Evolutionary conservation across 2,113 vertebrate species (phyloP).

Genomic region (Chloropsis cyanopogon): DNA sequence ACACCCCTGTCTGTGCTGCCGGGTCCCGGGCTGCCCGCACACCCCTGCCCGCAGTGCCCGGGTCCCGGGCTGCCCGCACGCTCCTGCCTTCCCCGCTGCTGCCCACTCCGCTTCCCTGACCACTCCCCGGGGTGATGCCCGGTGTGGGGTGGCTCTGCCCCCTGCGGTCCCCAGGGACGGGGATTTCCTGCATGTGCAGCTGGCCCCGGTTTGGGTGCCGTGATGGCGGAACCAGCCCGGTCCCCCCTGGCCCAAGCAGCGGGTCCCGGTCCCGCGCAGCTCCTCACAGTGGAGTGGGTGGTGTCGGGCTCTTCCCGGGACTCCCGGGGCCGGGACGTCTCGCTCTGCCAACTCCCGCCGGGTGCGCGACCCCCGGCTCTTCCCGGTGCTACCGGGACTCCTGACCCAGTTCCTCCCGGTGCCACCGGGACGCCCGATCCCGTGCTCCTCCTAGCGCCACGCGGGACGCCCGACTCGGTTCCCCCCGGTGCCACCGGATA

Average conservation of each 20-base stretch:
- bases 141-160: background rate
- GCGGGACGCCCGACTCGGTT: background rate
- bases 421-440: background rate
- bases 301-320: background rate
- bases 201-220: too few species aligned
- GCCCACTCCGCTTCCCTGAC: rapidly evolving
- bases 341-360: background rate
- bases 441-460: background rate
- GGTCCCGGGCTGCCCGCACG: background rate
- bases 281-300: background rate
- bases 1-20: rapidly evolving
- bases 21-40: background rate
- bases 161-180: rapidly evolving
- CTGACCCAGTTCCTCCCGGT: background rate
- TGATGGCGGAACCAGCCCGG: too few species aligned
- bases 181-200: background rate
- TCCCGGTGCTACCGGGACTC: background rate
- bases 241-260: rapidly evolving
- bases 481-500: background rate
- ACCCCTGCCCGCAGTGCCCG: rapidly evolving
- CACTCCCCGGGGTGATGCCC: background rate
- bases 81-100: background rate
- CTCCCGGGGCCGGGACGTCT: background rate
- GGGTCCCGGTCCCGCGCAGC: background rate
- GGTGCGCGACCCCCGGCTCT: background rate